Evolutionary conservation across 2,113 vertebrate species (phyloP).

Genomic region (Perccottus glenii): DNA sequence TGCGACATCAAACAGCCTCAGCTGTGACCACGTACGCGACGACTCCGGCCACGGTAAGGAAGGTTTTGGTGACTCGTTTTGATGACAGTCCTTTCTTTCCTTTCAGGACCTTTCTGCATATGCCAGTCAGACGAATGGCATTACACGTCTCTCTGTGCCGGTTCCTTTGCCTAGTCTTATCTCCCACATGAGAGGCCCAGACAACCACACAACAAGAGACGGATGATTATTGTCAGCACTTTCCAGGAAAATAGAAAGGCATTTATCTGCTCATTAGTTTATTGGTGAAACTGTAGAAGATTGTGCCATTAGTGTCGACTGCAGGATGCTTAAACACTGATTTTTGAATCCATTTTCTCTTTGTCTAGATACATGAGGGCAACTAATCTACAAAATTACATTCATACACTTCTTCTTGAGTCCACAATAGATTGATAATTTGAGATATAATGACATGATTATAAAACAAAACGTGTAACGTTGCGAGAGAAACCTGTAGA

Average conservation of each 20-base stretch:
- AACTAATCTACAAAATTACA: too few relatives aligned
- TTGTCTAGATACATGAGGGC: too few relatives aligned
- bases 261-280: conserved; percentile 66
- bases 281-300: conserved; percentile 49
- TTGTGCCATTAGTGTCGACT: not conserved
- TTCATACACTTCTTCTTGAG: too few relatives aligned
- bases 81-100: conserved; percentile 47
- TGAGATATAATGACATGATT: too few relatives aligned
- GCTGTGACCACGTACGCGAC: conserved; percentile 17
- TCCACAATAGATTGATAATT: too few relatives aligned
- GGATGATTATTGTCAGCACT: conserved; percentile 66
- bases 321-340: too few relatives aligned
- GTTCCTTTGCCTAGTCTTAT: conserved; percentile 72
- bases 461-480: too few relatives aligned
- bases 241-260: conserved; percentile 64
- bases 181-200: conserved; percentile 78
- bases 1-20: conserved; percentile 65
- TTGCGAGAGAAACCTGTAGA: too few relatives aligned
- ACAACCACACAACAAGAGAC: conserved; percentile 69
- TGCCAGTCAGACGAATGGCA: conserved; percentile 64
- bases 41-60: conserved; percentile 17
- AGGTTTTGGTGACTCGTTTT: conserved; percentile 60
- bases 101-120: conserved; percentile 70
- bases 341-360: too few relatives aligned
- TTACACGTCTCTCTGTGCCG: conserved; percentile 64